Conservation (phyloP, 2,113 vertebrate genomes). For the Egretta garzetta region DNA sequence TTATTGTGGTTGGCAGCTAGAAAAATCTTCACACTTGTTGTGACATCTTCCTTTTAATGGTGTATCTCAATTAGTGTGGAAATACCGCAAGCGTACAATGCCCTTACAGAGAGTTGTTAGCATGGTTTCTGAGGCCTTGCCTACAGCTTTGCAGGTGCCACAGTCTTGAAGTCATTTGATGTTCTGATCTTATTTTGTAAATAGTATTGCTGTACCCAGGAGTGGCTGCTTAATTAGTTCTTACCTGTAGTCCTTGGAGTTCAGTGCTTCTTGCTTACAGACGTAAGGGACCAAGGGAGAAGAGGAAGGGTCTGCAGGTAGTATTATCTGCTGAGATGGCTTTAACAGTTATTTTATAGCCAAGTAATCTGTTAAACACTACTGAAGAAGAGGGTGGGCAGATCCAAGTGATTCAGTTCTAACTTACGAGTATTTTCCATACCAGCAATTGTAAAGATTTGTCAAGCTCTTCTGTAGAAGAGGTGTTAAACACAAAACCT, state of each 20-base stretch:
- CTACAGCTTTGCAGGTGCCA: background rate
- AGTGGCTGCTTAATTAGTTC: background rate
- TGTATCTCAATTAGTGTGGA: background rate
- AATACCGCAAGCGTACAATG: rapidly evolving
- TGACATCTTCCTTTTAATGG: background rate
- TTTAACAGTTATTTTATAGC: background rate
- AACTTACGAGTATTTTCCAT: background rate
- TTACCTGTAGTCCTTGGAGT: background rate
- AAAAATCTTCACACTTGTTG: background rate
- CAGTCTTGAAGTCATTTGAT: background rate
- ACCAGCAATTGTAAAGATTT: background rate
- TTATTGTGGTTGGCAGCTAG: background rate
- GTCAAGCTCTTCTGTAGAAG: background rate
- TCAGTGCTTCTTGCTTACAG: background rate
- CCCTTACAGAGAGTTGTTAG: rapidly evolving
- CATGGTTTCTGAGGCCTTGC: background rate
- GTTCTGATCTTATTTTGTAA: background rate
- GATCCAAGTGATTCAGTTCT: background rate
- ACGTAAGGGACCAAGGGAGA: background rate
- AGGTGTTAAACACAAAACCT: background rate
- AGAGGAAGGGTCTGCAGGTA: background rate
- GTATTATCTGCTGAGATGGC: background rate
- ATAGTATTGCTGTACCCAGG: background rate
- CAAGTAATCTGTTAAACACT: background rate
- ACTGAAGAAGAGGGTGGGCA: background rate